Percentiles rank a stretch among this genome's conserved stretches.
Evolutionary conservation across 1,140 invertebrate species (phyloP).

Genomic region (Apis mellifera): DNA sequence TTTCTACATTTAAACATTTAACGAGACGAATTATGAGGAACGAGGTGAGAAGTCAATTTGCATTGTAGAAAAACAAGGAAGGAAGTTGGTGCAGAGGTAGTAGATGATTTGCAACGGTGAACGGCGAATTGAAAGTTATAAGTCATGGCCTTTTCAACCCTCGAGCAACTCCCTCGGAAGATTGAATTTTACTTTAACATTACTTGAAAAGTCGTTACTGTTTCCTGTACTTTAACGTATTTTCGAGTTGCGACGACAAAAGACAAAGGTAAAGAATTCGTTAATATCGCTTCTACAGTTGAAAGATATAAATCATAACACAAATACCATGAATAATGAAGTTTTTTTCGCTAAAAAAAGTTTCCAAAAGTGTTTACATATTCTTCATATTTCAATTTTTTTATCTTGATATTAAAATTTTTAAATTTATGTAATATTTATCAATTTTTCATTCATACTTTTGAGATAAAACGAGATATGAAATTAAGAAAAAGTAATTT

Average conservation of each 20-base stretch:
- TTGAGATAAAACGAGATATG: no score
- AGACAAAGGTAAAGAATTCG: not conserved
- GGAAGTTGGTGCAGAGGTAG: not conserved
- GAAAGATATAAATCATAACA: not conserved
- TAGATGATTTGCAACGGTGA: not conserved
- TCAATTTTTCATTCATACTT: no score
- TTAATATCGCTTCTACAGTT: not conserved
- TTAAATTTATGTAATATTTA: no score
- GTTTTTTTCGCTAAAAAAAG: no score
- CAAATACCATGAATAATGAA: no score
- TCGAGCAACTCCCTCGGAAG: not conserved
- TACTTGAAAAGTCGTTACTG: conserved; percentile 26
- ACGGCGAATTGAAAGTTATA: not conserved
- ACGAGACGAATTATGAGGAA: not conserved
- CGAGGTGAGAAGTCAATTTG: not conserved
- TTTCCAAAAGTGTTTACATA: no score
- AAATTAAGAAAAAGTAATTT: not conserved
- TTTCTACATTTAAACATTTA: conserved; percentile 6
- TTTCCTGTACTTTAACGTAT: not conserved
- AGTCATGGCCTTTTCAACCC: not conserved
- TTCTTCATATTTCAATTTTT: no score
- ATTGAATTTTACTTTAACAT: conserved; percentile 10
- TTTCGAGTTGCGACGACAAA: not conserved
- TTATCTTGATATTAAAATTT: no score
- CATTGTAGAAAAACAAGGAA: not conserved